Percentiles rank a stretch among this genome's conserved stretches.
Conservation (phyloP, 2,888 invertebrate genomes). For the Torymus aiolomorphi region DNA sequence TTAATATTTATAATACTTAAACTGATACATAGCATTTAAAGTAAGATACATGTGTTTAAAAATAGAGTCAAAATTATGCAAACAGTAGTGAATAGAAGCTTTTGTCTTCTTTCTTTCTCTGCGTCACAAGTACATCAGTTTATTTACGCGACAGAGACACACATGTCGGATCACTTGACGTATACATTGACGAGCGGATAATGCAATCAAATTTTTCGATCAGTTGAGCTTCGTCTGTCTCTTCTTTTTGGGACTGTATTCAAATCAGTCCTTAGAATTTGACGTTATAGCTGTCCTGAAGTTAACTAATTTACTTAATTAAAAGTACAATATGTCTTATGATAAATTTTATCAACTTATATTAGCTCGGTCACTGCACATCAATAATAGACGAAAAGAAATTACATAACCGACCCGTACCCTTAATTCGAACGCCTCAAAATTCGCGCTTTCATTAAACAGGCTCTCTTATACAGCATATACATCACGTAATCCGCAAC, state of each 20-base stretch:
- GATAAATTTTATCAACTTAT: no score
- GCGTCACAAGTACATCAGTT: conserved; percentile 16
- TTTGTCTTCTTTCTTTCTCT: conserved; percentile 15
- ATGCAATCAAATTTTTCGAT: conserved; percentile 13
- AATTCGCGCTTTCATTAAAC: no score
- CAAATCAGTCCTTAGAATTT: neutral
- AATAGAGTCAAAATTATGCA: no score
- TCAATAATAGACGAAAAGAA: no score
- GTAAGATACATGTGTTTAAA: neutral
- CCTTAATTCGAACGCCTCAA: no score
- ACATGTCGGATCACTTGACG: conserved; percentile 31
- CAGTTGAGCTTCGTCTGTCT: neutral
- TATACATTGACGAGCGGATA: neutral
- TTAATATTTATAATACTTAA: no score
- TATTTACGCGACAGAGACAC: conserved; percentile 4
- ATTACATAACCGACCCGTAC: no score
- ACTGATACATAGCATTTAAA: no score
- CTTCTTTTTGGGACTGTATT: neutral
- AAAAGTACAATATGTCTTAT: neutral
- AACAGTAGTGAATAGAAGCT: neutral
- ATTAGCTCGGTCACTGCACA: no score
- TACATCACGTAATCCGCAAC: neutral
- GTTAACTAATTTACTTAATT: neutral
- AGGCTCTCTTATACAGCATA: no score
- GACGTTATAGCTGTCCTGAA: neutral